A percentile compares a stretch with the other conserved stretches of the same genome.
These are phyloP conservation scores for Ciconia stormi DNA, from an alignment of 2,113 vertebrate genomes.

Conservation along the genomic window DNA sequence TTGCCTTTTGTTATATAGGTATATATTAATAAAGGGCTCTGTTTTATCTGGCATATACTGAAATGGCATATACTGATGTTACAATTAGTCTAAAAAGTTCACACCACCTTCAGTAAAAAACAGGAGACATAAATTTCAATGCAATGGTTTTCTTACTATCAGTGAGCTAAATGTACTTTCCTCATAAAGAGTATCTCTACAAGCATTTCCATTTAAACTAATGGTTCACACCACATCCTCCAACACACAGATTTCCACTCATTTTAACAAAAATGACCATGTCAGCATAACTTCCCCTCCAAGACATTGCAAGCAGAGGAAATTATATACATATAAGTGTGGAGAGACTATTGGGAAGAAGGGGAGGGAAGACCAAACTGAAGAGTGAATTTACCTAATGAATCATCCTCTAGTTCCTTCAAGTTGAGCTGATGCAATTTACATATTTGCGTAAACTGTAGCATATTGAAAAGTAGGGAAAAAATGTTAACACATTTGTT, in stretches of 20 bases:
- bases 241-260: background rate
- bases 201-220: background rate
- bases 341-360: background rate
- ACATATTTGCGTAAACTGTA: accelerated
- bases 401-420: background rate
- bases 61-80: background rate
- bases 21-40: background rate
- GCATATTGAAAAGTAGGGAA: background rate
- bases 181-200: background rate
- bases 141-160: background rate
- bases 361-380: background rate
- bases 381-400: background rate
- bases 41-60: background rate
- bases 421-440: background rate
- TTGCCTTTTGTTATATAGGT: background rate
- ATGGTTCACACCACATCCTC: background rate
- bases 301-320: background rate
- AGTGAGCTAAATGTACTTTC: background rate
- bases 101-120: background rate
- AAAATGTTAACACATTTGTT: background rate
- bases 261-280: background rate
- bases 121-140: background rate
- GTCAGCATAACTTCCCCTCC: background rate
- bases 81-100: background rate
- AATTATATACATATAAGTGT: background rate